Percentiles rank a stretch among this genome's conserved stretches.
These are phyloP conservation scores for Alviniconcha marisindica DNA, from an alignment of 1,140 invertebrate genomes.

Conservation along the genomic window DNA sequence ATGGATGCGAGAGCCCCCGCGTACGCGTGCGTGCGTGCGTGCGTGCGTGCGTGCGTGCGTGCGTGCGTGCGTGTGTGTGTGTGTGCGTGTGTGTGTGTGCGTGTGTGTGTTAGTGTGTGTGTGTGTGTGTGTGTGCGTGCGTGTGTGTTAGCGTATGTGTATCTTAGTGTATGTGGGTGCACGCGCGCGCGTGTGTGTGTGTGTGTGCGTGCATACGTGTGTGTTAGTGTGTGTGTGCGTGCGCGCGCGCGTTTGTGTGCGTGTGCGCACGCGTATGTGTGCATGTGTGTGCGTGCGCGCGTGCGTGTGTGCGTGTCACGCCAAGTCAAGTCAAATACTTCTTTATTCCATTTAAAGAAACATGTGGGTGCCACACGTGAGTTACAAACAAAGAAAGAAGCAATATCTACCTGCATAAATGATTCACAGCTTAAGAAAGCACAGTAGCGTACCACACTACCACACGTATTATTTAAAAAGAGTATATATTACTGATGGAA, in stretches of 20 bases:
- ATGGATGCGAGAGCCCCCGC: too few species aligned
- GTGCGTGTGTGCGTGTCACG: slow-evolving; percentile 8
- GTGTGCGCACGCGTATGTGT: background rate
- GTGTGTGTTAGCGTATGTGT: slow-evolving; percentile 14
- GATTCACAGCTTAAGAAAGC: too few species aligned
- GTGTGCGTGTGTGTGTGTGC: slow-evolving; percentile 8
- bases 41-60: background rate
- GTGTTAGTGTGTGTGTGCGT: background rate
- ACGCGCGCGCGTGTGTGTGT: background rate
- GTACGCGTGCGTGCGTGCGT: background rate
- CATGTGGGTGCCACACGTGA: too few species aligned
- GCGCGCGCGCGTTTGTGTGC: background rate
- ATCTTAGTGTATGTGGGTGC: background rate
- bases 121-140: slow-evolving; percentile 4
- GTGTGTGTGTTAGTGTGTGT: slow-evolving; percentile 13
- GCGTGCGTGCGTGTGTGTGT: slow-evolving; percentile 2
- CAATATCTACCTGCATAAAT: too few species aligned
- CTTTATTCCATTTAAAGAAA: too few species aligned
- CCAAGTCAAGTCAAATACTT: too few species aligned
- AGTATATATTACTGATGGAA: background rate
- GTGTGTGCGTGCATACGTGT: background rate
- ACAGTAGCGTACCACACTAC: too few species aligned
- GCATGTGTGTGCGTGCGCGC: background rate
- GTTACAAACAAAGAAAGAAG: too few species aligned
- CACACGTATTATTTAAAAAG: too few species aligned